These are phyloP conservation scores for Oreochromis aureus DNA, from an alignment of 2,113 vertebrate species.

Conservation along the genomic window DNA sequence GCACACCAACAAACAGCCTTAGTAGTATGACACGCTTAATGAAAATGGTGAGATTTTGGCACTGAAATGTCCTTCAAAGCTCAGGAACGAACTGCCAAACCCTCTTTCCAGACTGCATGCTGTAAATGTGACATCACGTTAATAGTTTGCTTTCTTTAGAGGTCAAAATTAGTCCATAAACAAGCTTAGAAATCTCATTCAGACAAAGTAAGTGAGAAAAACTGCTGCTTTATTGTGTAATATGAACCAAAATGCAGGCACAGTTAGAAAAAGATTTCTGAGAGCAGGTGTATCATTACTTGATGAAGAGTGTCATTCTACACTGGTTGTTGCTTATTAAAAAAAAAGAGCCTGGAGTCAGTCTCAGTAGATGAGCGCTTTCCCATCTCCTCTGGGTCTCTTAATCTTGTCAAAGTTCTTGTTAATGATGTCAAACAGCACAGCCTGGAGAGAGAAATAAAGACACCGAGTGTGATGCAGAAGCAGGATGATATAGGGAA, in stretches of 20 bases:
- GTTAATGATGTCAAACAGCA: constrained; percentile 81
- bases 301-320: constrained; percentile 18
- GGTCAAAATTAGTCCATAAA: background rate
- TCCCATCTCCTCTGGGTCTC: constrained; percentile 84
- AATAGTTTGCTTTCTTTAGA: background rate
- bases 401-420: constrained; percentile 91
- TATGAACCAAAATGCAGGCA: constrained; percentile 22
- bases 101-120: background rate
- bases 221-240: constrained; percentile 61
- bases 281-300: constrained; percentile 9
- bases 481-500: background rate
- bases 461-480: background rate
- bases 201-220: background rate
- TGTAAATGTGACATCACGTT: background rate
- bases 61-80: background rate
- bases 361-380: constrained; percentile 85
- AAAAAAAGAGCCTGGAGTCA: background rate
- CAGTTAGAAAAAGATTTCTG: background rate
- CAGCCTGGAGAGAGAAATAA: constrained; percentile 66
- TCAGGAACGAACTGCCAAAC: background rate
- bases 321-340: constrained; percentile 18
- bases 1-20: background rate
- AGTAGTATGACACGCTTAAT: background rate
- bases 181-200: background rate
- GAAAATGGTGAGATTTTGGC: background rate